Evolutionary conservation across 2,797 vertebrate species (phyloP).

Genomic region (Toxotes lorentzi): DNA sequence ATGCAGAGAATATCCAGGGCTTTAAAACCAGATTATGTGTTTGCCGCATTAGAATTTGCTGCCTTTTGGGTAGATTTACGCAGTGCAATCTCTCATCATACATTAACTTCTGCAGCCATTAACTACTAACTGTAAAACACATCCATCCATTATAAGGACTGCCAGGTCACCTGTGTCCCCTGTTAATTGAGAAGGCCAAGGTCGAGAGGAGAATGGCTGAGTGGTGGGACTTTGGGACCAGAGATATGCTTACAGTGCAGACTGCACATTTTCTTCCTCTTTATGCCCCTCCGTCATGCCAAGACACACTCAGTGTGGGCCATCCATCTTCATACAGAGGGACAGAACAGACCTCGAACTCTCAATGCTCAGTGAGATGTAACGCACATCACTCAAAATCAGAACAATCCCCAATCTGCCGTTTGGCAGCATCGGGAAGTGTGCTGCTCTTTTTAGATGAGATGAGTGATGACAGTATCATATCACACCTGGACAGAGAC

Average conservation of each 20-base stretch:
- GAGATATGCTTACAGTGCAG: slow-evolving; percentile 72
- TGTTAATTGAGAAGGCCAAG: slow-evolving; percentile 74
- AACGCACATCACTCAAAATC: slow-evolving; percentile 52
- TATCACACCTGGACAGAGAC: slow-evolving; percentile 55
- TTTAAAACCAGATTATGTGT: slow-evolving; percentile 5
- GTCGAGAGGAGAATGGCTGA: slow-evolving; percentile 62
- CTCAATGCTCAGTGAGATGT: slow-evolving; percentile 20
- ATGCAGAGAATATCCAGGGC: neutral
- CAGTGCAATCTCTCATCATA: slow-evolving; percentile 21
- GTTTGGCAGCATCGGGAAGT: slow-evolving; percentile 48
- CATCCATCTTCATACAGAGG: slow-evolving; percentile 66
- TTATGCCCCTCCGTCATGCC: slow-evolving; percentile 45
- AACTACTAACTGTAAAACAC: slow-evolving; percentile 57
- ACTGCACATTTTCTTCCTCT: slow-evolving; percentile 39
- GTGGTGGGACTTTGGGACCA: slow-evolving; percentile 35
- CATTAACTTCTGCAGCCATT: slow-evolving; percentile 40
- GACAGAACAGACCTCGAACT: slow-evolving; percentile 34
- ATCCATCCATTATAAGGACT: slow-evolving; percentile 46
- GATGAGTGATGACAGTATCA: slow-evolving; percentile 47
- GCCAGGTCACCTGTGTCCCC: slow-evolving; percentile 44
- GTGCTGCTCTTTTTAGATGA: slow-evolving; percentile 47
- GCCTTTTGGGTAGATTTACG: slow-evolving; percentile 9
- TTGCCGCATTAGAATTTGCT: slow-evolving; percentile 2
- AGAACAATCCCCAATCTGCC: slow-evolving; percentile 35
- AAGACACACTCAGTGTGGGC: slow-evolving; percentile 47